Evolutionary conservation across 2,113 vertebrate species (phyloP).

Genomic region (Varanus komodoensis): DNA sequence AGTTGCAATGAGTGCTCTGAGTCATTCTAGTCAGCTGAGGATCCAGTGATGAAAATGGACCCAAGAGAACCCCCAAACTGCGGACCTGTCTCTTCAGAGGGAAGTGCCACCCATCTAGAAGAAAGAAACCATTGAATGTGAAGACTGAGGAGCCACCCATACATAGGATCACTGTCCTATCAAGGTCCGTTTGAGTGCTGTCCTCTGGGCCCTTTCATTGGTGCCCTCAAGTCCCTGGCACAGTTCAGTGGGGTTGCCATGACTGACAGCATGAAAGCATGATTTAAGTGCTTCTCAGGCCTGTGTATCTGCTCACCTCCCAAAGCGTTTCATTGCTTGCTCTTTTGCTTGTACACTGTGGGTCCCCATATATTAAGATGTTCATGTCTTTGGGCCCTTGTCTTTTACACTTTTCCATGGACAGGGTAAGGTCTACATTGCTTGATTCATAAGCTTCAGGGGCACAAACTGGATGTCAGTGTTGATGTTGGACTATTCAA

Average conservation of each 20-base stretch:
- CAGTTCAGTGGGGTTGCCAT: background rate
- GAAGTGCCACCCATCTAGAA: too few species aligned
- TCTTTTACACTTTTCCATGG: constrained; percentile 8
- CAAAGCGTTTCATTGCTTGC: background rate
- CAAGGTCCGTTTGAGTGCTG: too few species aligned
- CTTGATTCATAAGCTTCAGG: background rate
- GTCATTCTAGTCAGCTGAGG: too few species aligned
- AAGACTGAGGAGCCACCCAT: too few species aligned
- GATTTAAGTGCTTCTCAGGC: background rate
- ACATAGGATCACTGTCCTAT: too few species aligned
- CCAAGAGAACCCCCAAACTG: too few species aligned
- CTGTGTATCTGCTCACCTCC: background rate
- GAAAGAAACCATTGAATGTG: too few species aligned
- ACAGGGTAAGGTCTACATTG: background rate
- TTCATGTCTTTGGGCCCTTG: background rate
- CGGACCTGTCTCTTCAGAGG: too few species aligned
- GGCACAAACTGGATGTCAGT: background rate
- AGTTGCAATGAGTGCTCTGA: too few species aligned
- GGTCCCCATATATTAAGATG: background rate
- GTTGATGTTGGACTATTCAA: background rate
- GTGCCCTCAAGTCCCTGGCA: background rate
- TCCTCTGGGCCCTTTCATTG: background rate
- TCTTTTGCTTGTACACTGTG: background rate
- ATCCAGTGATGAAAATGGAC: too few species aligned
- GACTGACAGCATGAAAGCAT: background rate